Evolutionary conservation across 1,140 invertebrate genomes (phyloP).

Genomic region (Solen grandis): DNA sequence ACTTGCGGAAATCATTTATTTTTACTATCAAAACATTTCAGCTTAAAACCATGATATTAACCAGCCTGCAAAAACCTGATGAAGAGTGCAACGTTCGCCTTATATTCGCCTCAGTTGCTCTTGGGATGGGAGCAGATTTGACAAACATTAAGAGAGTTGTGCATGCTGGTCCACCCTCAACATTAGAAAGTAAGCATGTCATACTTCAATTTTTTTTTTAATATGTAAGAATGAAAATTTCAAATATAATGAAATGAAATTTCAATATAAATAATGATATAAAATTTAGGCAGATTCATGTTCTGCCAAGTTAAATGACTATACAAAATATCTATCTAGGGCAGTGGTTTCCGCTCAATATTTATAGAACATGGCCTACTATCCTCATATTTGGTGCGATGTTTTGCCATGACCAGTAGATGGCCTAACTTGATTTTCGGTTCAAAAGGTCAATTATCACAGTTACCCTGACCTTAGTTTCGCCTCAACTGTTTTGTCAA

Average conservation of each 20-base stretch:
- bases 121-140: slow-evolving; percentile 33
- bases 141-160: slow-evolving; percentile 2
- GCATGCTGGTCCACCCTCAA: slow-evolving; percentile 33
- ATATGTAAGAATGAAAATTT: no score
- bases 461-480: no score
- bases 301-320: no score
- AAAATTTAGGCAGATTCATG: no score
- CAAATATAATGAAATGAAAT: no score
- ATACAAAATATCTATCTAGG: no score
- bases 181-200: slow-evolving; percentile 16
- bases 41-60: slow-evolving; percentile 7
- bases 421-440: not conserved
- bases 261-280: no score
- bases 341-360: not conserved
- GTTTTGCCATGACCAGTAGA: not conserved
- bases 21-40: no score
- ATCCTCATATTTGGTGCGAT: not conserved
- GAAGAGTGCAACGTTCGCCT: slow-evolving; percentile 4
- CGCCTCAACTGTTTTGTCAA: no score
- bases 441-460: no score
- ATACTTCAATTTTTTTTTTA: no score
- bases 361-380: not conserved
- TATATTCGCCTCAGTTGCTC: slow-evolving; percentile 6
- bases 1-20: no score
- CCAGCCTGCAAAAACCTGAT: not conserved